Conservation (phyloP, 2,113 vertebrate genomes). For the Balaeniceps rex region DNA sequence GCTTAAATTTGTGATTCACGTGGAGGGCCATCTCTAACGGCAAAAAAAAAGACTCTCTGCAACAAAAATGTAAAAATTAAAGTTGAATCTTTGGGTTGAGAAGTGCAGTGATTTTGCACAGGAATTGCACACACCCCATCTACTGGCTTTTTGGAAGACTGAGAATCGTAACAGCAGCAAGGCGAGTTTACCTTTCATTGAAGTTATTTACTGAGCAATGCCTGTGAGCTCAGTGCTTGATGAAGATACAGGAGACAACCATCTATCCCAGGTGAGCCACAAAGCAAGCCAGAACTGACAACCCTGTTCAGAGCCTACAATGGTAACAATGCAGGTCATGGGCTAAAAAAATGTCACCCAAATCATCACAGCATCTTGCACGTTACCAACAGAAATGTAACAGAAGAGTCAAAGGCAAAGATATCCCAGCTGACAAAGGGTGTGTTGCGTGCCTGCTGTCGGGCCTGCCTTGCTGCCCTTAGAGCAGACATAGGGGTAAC, state of each 20-base stretch:
- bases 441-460: not conserved
- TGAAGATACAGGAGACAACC: not conserved
- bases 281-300: not conserved
- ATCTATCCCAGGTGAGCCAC: not conserved
- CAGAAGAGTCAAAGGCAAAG: not conserved
- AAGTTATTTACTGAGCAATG: not conserved
- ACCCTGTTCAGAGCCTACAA: not conserved
- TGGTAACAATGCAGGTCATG: not conserved
- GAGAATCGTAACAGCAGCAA: not conserved
- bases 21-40: not conserved
- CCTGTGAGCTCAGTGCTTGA: not conserved
- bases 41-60: not conserved
- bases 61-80: not conserved
- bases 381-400: not conserved
- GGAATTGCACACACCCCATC: conserved; percentile 50
- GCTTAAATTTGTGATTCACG: not conserved
- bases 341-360: not conserved
- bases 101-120: not conserved
- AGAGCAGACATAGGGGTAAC: not conserved
- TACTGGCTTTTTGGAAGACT: conserved; percentile 47
- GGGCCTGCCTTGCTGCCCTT: not conserved
- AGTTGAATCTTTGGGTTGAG: not conserved
- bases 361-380: not conserved
- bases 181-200: not conserved
- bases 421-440: not conserved